phyloP scores from a whole-genome alignment of 2,888 invertebrate genomes.

The Ctena decussata region DNA sequence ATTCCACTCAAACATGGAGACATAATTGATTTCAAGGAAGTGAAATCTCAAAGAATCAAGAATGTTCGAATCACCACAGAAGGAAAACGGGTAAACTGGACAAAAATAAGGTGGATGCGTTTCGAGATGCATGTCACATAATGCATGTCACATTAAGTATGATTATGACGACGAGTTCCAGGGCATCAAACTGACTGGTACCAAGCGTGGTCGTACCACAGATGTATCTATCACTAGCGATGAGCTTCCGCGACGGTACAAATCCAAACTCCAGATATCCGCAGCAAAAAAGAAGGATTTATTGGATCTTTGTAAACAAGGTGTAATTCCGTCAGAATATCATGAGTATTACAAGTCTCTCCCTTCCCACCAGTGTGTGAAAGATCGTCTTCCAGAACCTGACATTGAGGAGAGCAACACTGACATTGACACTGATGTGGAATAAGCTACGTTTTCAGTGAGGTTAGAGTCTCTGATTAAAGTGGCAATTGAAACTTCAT shows the following conservation, averaged over 20 bases:
- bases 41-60: not conserved
- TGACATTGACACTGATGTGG: not conserved
- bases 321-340: slow-evolving; percentile 12
- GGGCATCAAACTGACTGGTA: not conserved
- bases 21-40: slow-evolving; percentile 9
- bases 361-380: not conserved
- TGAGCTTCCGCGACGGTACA: not conserved
- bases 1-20: slow-evolving; percentile 27
- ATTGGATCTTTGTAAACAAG: not conserved
- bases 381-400: not conserved
- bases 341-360: not conserved
- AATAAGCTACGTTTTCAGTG: no score
- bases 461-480: no score
- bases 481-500: no score
- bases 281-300: slow-evolving; percentile 11
- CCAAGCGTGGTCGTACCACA: not conserved
- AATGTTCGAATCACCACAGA: not conserved
- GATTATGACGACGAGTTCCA: slow-evolving; percentile 10
- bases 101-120: slow-evolving; percentile 22
- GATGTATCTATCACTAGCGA: not conserved
- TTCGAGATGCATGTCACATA: not conserved
- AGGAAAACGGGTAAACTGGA: slow-evolving; percentile 16
- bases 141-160: not conserved
- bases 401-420: not conserved
- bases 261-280: not conserved